A percentile compares a stretch with the other conserved stretches of the same genome.
These are phyloP conservation scores for Lissocephala sabroskyi DNA, from an alignment of 2,888 invertebrate genomes.

Conservation along the genomic window DNA sequence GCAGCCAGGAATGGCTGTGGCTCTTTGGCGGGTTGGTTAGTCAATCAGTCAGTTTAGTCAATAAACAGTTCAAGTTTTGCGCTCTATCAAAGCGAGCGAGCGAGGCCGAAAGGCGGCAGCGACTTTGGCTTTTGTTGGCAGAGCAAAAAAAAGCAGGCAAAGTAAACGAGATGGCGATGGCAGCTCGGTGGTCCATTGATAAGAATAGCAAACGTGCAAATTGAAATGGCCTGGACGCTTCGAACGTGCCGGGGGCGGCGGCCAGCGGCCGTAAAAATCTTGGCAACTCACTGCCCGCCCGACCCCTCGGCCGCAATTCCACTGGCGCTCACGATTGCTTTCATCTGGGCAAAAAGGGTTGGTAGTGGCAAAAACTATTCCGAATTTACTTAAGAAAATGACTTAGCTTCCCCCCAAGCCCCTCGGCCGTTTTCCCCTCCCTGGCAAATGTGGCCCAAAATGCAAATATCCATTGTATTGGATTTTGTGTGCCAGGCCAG, in stretches of 20 bases:
- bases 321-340: too few species aligned
- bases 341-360: too few species aligned
- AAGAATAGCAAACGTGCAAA: slow-evolving; percentile 6
- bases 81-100: not conserved
- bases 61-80: slow-evolving; percentile 29
- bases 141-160: not conserved
- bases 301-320: too few species aligned
- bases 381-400: slow-evolving; percentile 7
- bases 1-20: slow-evolving; percentile 9
- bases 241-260: not conserved
- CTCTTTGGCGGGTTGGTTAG: not conserved
- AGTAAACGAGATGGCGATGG: not conserved
- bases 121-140: not conserved
- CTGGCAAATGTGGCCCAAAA: slow-evolving; percentile 1
- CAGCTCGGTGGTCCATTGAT: not conserved
- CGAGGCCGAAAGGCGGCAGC: not conserved
- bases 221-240: not conserved
- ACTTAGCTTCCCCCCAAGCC: too few species aligned
- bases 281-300: too few species aligned
- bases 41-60: slow-evolving; percentile 33
- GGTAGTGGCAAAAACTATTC: slow-evolving; percentile 1
- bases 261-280: not conserved
- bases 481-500: not conserved
- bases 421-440: too few species aligned
- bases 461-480: slow-evolving; percentile 5